Percentiles rank a stretch among this genome's conserved stretches.
phyloP scores from a whole-genome alignment of 2,113 vertebrate genomes.

The Grammomys surdaster region DNA sequence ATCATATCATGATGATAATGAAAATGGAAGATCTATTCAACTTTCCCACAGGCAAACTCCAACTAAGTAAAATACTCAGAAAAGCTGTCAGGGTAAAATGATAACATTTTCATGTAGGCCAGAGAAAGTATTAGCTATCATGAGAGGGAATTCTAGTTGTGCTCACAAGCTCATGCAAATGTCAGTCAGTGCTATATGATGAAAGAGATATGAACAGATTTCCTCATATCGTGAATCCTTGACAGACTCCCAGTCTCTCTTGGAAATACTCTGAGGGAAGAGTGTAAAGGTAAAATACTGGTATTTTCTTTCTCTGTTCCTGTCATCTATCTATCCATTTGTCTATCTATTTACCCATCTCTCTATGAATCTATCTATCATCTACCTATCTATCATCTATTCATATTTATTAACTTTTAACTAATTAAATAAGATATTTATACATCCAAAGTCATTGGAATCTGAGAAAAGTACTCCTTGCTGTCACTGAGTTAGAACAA shows the following conservation, averaged over 20 bases:
- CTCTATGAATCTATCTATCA: background rate
- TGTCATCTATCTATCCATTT: background rate
- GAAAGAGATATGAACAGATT: no score
- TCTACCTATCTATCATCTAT: no score
- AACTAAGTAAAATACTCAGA: background rate
- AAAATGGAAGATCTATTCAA: background rate
- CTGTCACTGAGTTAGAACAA: background rate
- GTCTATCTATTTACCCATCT: no score
- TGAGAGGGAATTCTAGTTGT: no score
- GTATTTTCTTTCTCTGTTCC: background rate
- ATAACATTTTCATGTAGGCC: background rate
- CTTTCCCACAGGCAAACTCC: background rate
- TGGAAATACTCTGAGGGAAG: background rate
- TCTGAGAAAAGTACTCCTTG: rapidly evolving
- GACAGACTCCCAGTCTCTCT: background rate
- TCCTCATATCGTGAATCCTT: no score
- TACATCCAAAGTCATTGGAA: background rate
- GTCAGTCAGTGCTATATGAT: no score
- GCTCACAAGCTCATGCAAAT: no score
- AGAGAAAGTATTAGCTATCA: background rate
- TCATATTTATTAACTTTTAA: background rate
- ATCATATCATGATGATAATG: background rate
- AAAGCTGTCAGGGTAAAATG: background rate
- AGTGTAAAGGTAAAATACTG: background rate
- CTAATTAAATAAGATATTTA: background rate